These are phyloP conservation scores for Sepiola atlantica DNA, from an alignment of 2,888 invertebrate genomes.

Conservation along the genomic window DNA sequence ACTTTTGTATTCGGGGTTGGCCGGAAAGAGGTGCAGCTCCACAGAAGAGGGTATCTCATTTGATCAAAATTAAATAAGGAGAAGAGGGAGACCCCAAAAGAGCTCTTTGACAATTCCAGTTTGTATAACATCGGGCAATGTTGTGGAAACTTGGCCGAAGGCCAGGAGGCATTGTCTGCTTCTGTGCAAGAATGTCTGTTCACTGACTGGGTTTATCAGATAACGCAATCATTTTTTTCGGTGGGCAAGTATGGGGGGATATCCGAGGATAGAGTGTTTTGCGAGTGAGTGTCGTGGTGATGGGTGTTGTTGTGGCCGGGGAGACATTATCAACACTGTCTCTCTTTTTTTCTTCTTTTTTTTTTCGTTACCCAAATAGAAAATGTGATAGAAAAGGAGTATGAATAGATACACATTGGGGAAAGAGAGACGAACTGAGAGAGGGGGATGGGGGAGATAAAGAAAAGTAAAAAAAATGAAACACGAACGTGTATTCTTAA, in stretches of 20 bases:
- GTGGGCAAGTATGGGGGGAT: neutral
- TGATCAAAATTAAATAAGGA: constrained; percentile 19
- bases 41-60: neutral
- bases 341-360: neutral
- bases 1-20: no score
- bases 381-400: neutral
- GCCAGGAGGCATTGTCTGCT: neutral
- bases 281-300: neutral
- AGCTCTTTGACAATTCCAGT: constrained; percentile 19
- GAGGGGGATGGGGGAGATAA: no score
- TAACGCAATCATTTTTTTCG: neutral
- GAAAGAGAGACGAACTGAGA: neutral
- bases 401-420: neutral
- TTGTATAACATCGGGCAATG: neutral
- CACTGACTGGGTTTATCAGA: neutral
- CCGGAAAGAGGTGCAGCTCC: no score
- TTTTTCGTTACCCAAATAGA: neutral
- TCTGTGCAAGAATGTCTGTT: neutral
- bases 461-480: neutral
- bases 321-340: neutral
- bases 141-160: neutral
- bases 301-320: neutral
- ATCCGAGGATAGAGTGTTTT: neutral
- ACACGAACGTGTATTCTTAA: no score
- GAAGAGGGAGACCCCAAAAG: neutral